Conservation (phyloP, 2,797 vertebrate species). For the Ctenopoma multispine region DNA sequence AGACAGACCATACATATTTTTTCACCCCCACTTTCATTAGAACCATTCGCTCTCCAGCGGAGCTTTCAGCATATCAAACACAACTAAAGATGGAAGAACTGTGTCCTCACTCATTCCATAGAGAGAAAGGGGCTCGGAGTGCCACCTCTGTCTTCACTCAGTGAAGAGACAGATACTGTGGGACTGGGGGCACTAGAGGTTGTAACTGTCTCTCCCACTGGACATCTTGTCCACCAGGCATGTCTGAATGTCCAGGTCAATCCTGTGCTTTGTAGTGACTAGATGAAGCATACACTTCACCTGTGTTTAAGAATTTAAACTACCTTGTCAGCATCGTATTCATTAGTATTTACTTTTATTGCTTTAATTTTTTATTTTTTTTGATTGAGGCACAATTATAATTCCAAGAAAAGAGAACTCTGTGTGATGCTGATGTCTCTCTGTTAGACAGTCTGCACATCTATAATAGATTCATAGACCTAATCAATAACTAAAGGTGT, state of each 20-base stretch:
- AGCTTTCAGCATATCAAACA: constrained; percentile 35
- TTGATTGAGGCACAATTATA: constrained; percentile 7
- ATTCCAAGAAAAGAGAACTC: constrained; percentile 23
- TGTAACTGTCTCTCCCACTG: constrained; percentile 51
- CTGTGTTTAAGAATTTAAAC: constrained; percentile 9
- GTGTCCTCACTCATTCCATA: constrained; percentile 35
- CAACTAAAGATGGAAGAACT: constrained; percentile 44
- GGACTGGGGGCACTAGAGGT: constrained; percentile 53
- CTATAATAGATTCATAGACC: no score
- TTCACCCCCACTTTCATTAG: constrained; percentile 17
- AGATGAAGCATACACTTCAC: constrained; percentile 38
- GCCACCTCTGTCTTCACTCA: constrained; percentile 64
- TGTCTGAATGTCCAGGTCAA: constrained; percentile 50
- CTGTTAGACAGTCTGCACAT: constrained; percentile 29
- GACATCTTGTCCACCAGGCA: constrained; percentile 45
- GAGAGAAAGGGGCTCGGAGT: constrained; percentile 58
- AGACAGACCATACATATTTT: constrained; percentile 42
- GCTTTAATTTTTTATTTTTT: constrained; percentile 32
- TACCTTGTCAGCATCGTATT: constrained; percentile 14
- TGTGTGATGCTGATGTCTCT: constrained; percentile 14
- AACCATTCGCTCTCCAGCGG: constrained; percentile 56
- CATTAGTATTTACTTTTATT: constrained; percentile 13
- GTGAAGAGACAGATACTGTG: constrained; percentile 47
- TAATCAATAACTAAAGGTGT: no score
- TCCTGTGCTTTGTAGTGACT: constrained; percentile 45